These are phyloP conservation scores for Sinelater perroti DNA, from an alignment of 2,888 invertebrate genomes.

Conservation along the genomic window DNA sequence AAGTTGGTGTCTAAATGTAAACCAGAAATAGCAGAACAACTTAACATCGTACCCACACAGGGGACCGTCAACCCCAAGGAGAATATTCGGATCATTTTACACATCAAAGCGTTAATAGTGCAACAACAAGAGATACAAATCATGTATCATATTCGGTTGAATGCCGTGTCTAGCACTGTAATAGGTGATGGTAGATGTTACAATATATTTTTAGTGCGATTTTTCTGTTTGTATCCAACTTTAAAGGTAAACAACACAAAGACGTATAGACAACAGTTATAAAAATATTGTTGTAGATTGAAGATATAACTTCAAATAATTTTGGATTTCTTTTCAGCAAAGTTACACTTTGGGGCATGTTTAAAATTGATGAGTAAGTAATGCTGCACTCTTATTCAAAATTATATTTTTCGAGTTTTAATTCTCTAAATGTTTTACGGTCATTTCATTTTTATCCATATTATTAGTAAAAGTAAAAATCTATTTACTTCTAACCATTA, in stretches of 20 bases:
- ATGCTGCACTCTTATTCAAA: too few species aligned
- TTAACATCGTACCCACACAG: constrained; percentile 30
- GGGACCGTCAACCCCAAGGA: constrained; percentile 51
- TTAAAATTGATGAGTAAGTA: constrained; percentile 58
- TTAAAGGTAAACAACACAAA: constrained; percentile 50
- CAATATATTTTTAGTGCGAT: constrained; percentile 49
- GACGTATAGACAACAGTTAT: background rate
- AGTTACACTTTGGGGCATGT: constrained; percentile 56
- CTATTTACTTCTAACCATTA: too few species aligned
- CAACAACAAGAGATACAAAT: constrained; percentile 54
- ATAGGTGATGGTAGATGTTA: constrained; percentile 41
- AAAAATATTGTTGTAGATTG: constrained; percentile 50
- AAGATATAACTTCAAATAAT: constrained; percentile 54
- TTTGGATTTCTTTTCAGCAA: constrained; percentile 56
- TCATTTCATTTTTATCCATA: too few species aligned
- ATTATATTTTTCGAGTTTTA: background rate
- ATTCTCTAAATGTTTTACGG: background rate
- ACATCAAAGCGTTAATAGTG: constrained; percentile 48
- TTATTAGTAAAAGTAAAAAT: too few species aligned
- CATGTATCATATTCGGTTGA: constrained; percentile 52
- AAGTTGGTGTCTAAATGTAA: constrained; percentile 44
- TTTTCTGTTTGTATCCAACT: constrained; percentile 53
- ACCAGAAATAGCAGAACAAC: constrained; percentile 17
- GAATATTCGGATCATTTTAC: constrained; percentile 49
- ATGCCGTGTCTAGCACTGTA: constrained; percentile 40